Evolutionary conservation across 2,113 vertebrate species (phyloP).

Genomic region (Dasyprocta punctata): DNA sequence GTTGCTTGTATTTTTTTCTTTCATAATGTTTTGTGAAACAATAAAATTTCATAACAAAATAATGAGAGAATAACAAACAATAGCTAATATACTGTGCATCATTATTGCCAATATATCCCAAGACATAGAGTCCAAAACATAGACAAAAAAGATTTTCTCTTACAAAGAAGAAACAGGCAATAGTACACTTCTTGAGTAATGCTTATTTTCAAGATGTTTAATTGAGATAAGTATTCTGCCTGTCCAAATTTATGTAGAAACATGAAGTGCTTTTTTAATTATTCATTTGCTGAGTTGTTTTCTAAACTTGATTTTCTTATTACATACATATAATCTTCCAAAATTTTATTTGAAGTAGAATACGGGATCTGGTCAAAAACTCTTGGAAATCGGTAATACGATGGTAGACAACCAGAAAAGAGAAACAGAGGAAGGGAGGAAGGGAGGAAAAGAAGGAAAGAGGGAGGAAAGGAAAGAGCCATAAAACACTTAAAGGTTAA

Average conservation of each 20-base stretch:
- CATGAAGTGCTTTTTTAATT: not conserved
- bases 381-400: not conserved
- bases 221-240: not conserved
- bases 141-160: not conserved
- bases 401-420: not conserved
- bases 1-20: not conserved
- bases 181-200: not conserved
- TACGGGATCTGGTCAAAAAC: not conserved
- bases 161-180: not conserved
- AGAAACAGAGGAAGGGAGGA: not conserved
- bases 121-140: not conserved
- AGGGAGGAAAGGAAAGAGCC: no score
- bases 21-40: not conserved
- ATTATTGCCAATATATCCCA: not conserved
- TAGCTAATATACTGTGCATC: not conserved
- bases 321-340: not conserved
- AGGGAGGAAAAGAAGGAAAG: no score
- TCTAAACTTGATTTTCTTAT: constrained; percentile 7
- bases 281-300: not conserved
- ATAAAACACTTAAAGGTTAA: not conserved
- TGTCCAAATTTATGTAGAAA: not conserved
- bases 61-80: not conserved
- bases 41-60: not conserved
- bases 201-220: not conserved
- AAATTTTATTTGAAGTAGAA: not conserved